Evolutionary conservation across 1,140 invertebrate species (phyloP).

Genomic region (Caerostris extrusa): DNA sequence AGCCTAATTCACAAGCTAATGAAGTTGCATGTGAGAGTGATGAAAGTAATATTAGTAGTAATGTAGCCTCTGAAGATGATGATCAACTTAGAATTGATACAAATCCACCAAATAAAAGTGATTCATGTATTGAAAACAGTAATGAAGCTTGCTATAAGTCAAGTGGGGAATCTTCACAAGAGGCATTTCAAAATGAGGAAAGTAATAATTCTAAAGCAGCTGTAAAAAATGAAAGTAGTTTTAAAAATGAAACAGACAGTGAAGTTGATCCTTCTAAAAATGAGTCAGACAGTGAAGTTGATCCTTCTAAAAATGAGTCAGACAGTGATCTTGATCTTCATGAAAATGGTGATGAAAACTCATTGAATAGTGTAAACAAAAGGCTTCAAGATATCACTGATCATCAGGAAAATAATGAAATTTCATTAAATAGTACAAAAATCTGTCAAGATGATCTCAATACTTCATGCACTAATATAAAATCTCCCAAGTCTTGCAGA

Average conservation of each 20-base stretch:
- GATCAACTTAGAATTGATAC: slow-evolving; percentile 49
- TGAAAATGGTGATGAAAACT: slow-evolving; percentile 57
- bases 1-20: background rate
- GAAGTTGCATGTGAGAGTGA: background rate
- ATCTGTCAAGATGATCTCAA: slow-evolving; percentile 14
- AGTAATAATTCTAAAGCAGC: slow-evolving; percentile 33
- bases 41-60: slow-evolving; percentile 47
- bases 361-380: slow-evolving; percentile 9
- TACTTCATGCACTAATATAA: slow-evolving; percentile 31
- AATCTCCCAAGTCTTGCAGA: slow-evolving; percentile 51
- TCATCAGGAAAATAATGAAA: slow-evolving; percentile 51
- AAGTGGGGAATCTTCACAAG: slow-evolving; percentile 28
- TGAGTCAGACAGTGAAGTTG: slow-evolving; percentile 51
- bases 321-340: slow-evolving; percentile 36
- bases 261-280: background rate
- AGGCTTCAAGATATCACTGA: background rate
- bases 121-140: slow-evolving; percentile 38
- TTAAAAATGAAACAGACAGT: background rate
- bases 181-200: slow-evolving; percentile 36
- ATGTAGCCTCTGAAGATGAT: slow-evolving; percentile 13
- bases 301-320: background rate
- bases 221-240: background rate
- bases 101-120: slow-evolving; percentile 9
- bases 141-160: slow-evolving; percentile 15
- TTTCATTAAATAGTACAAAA: slow-evolving; percentile 34